A percentile compares a stretch with the other conserved stretches of the same genome.
phyloP scores from a whole-genome alignment of 92 coral and sea anemone genomes.

The Metridium senile region DNA sequence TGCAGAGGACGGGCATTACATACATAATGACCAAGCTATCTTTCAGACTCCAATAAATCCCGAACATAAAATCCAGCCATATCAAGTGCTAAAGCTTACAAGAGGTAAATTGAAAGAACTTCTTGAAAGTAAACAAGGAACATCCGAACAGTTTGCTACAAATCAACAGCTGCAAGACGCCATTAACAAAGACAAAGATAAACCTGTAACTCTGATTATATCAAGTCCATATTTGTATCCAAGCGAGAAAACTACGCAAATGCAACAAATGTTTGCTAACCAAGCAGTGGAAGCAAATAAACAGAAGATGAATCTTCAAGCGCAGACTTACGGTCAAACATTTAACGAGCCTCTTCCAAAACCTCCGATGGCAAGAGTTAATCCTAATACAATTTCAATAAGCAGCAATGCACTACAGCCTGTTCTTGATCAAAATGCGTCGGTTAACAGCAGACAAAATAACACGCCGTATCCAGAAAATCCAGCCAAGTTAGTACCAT shows the following conservation, averaged over 20 bases:
- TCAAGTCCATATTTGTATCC: constrained; percentile 29
- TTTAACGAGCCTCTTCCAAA: not conserved
- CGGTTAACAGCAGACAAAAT: not conserved
- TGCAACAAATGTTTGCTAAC: not conserved
- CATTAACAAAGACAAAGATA: not conserved
- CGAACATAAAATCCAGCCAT: not conserved
- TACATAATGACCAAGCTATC: not conserved
- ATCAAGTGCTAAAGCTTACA: constrained; percentile 26
- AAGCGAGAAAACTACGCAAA: not conserved
- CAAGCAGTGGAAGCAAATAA: not conserved
- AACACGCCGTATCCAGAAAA: not conserved
- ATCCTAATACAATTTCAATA: not conserved
- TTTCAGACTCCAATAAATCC: not conserved
- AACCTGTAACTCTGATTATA: constrained; percentile 15
- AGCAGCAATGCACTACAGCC: constrained; percentile 11
- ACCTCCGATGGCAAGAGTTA: no score
- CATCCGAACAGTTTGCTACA: not conserved
- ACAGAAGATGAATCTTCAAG: not conserved
- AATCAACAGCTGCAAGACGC: not conserved
- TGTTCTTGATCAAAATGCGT: not conserved
- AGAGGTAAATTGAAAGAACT: constrained; percentile 22
- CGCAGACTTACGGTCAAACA: not conserved
- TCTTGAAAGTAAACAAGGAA: not conserved
- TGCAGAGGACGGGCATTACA: not conserved
- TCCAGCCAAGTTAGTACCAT: not conserved